Evolutionary conservation across 2,888 invertebrate genomes (phyloP).

Genomic region (Ectropis crepuscularia): DNA sequence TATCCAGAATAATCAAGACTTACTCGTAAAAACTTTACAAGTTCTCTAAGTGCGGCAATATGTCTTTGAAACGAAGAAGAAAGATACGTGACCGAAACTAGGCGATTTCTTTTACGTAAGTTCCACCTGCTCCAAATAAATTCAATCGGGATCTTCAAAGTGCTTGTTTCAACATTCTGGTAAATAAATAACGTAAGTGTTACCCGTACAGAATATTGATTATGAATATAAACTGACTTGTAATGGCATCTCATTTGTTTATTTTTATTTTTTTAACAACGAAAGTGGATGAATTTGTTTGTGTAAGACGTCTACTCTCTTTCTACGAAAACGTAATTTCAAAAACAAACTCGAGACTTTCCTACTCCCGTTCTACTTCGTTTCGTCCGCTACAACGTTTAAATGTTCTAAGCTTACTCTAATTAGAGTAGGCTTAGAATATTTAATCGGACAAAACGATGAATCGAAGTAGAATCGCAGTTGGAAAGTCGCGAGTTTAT

Average conservation of each 20-base stretch:
- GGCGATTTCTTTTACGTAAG: slow-evolving; percentile 19
- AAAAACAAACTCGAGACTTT: no score
- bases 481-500: no score
- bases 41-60: slow-evolving; percentile 31
- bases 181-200: slow-evolving; percentile 22
- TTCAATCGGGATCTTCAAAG: slow-evolving; percentile 30
- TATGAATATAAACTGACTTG: not conserved
- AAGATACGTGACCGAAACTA: slow-evolving; percentile 35
- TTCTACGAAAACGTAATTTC: no score
- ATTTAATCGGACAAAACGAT: no score
- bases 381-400: no score
- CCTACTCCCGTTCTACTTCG: no score
- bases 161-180: slow-evolving; percentile 25
- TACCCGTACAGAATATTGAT: slow-evolving; percentile 18
- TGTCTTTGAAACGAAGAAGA: slow-evolving; percentile 37
- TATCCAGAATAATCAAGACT: slow-evolving; percentile 13
- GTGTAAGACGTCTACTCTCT: no score
- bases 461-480: no score
- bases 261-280: no score
- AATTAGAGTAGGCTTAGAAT: no score
- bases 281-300: no score
- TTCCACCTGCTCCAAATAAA: slow-evolving; percentile 32
- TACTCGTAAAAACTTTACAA: slow-evolving; percentile 4
- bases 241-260: not conserved
- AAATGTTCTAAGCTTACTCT: no score